Base-by-base conservation (phyloP, 2,888 invertebrate species). In the Lithodes maja region DNA sequence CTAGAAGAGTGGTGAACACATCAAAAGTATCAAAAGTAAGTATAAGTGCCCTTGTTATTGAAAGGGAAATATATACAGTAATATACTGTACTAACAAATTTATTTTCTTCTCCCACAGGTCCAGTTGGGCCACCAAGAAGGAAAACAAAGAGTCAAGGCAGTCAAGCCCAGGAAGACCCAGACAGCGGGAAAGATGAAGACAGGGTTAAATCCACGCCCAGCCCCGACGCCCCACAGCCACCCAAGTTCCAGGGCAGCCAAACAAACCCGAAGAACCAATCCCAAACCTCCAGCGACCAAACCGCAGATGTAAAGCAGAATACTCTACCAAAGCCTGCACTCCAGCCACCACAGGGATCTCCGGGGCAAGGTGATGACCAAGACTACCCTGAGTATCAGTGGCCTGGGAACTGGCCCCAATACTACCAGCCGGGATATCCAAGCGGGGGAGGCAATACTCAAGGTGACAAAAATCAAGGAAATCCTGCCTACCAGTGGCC, bases 401-500 rank as follows among this genome's bases (percentile, higher is more conserved):
- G 7, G 12, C 61, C 61, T 61, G 5, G 7, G 12, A 12, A 12
- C 5, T 61, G 12, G 5, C 61, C 61, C 12, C 33, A 33, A 33
- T 61, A 61, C 12, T 12, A 61, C 5, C 61, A 61, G 12, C 61
- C 61, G 12, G 61, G 61, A 61, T 61, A 61, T 61, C 61, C 61
- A 7, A 61, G 12, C 61, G 7, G 12, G 7, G 61, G 61, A 5
- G 61, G 61, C 61, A 61, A 61, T 12, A 61, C 5, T 61, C 61
- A 61, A 61, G 12, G 61, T 33, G 33, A 33, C 61, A 61, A 12
- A 61, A 7, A 61, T 61, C 61, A 5, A 7, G 12, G 7, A 7
- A 61, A 71, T n/a, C 71, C 71, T n/a, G 71, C 15, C 3, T 71
- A 71, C 71, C 71, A 71, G 17, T 71, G n/a, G 17, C 71, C 71